These are phyloP conservation scores for Eristalis arbustorum DNA, from an alignment of 2,888 invertebrate species.

Conservation along the genomic window DNA sequence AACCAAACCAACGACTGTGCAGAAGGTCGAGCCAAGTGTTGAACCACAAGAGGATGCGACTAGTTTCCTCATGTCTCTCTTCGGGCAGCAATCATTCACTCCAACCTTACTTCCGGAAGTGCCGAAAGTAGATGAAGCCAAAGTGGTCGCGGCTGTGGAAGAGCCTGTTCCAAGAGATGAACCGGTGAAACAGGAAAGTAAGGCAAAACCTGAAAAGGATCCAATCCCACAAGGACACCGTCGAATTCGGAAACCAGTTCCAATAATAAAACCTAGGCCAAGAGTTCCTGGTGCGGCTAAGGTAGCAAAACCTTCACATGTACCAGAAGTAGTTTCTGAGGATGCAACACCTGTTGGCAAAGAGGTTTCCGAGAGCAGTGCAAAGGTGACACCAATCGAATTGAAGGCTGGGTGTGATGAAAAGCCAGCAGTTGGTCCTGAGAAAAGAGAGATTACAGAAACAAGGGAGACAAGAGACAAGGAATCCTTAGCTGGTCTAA, in stretches of 20 bases:
- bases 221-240: background rate
- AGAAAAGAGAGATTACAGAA: background rate
- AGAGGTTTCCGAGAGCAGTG: too few relatives aligned
- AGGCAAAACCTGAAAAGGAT: background rate
- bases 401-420: too few relatives aligned
- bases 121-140: background rate
- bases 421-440: background rate
- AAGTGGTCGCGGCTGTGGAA: background rate
- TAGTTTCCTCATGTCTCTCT: slow-evolving; percentile 39
- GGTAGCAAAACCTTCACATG: background rate
- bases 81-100: background rate
- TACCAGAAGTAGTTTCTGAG: background rate
- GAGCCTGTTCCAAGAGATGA: background rate
- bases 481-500: background rate
- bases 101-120: background rate
- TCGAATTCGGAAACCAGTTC: background rate
- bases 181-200: background rate
- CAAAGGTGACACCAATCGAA: too few relatives aligned
- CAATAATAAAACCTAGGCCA: background rate
- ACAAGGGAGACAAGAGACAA: background rate
- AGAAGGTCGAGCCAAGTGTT: background rate
- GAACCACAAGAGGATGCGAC: slow-evolving; percentile 45
- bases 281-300: background rate
- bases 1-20: background rate
- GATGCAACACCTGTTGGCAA: too few relatives aligned